Evolutionary conservation across 2,797 vertebrate genomes (phyloP).

Genomic region (Pseudomugil tenellus): DNA sequence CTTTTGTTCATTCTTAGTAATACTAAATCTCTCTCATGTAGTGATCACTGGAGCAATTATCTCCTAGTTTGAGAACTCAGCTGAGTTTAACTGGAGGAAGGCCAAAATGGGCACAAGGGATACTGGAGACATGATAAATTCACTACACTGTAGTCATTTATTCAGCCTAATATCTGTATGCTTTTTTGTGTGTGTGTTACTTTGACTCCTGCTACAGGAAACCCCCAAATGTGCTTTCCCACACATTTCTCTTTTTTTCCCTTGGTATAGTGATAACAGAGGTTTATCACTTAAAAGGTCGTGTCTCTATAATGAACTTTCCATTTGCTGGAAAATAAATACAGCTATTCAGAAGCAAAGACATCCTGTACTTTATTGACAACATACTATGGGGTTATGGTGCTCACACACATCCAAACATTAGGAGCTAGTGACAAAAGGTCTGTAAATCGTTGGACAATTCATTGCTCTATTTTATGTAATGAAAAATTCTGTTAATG

Average conservation of each 20-base stretch:
- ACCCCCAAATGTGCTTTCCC: slow-evolving; percentile 69
- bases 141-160: slow-evolving; percentile 50
- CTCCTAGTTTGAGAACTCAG: slow-evolving; percentile 60
- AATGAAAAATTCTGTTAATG: slow-evolving; percentile 12
- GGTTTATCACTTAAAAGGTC: slow-evolving; percentile 66
- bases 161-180: slow-evolving; percentile 48
- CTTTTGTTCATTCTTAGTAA: slow-evolving; percentile 62
- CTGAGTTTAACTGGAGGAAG: slow-evolving; percentile 64
- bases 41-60: slow-evolving; percentile 67
- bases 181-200: slow-evolving; percentile 23
- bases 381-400: slow-evolving; percentile 2
- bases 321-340: slow-evolving; percentile 33
- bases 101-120: slow-evolving; percentile 71
- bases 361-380: slow-evolving; percentile 26
- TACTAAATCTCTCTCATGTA: slow-evolving; percentile 63
- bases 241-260: slow-evolving; percentile 38
- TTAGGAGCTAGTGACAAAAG: slow-evolving; percentile 22
- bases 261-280: slow-evolving; percentile 33
- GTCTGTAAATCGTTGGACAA: slow-evolving; percentile 13
- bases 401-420: slow-evolving; percentile 6
- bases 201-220: slow-evolving; percentile 57
- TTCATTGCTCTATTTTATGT: slow-evolving; percentile 14
- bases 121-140: slow-evolving; percentile 46
- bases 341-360: slow-evolving; percentile 47
- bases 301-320: slow-evolving; percentile 62